Conservation (phyloP, 2,797 vertebrate genomes). For the Eupleurogrammus muticus region DNA sequence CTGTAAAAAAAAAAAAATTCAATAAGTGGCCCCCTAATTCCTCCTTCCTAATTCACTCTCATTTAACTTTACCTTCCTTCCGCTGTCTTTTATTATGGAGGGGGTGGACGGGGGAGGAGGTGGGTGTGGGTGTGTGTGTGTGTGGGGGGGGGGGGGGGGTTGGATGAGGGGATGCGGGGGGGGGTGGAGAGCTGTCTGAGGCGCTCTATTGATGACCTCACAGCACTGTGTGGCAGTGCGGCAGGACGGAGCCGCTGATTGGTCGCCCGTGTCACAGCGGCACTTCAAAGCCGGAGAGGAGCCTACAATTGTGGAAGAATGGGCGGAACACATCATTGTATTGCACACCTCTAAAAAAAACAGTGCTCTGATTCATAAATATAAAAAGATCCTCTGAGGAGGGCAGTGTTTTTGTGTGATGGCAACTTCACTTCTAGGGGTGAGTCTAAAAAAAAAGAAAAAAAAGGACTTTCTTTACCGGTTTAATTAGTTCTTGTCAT, state of each 20-base stretch:
- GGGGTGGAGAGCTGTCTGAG: conserved; percentile 79
- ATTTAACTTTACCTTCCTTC: conserved; percentile 85
- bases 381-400: conserved; percentile 99
- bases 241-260: conserved; percentile 89
- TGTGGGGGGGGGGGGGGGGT: conserved; percentile 70
- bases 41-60: conserved; percentile 81
- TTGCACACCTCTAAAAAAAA: conserved; percentile 99
- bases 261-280: conserved; percentile 95
- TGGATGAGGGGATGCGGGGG: conserved; percentile 21
- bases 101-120: conserved; percentile 64
- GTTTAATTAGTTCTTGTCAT: conserved; percentile 94
- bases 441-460: conserved; percentile 99
- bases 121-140: no score
- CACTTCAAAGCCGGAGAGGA: conserved; percentile 99
- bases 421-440: conserved; percentile 99
- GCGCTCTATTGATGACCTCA: conserved; percentile 91
- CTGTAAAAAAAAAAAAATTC: conserved; percentile 62
- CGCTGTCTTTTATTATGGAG: conserved; percentile 82
- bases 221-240: conserved; percentile 86
- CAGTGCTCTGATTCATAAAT: conserved; percentile 99
- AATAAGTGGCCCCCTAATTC: conserved; percentile 79
- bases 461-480: conserved; percentile 95
- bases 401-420: conserved; percentile 97
- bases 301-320: conserved; percentile 99
- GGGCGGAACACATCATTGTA: conserved; percentile 99